Base-by-base conservation (phyloP, 2,797 vertebrate genomes). In the Okamejei kenojei region DNA sequence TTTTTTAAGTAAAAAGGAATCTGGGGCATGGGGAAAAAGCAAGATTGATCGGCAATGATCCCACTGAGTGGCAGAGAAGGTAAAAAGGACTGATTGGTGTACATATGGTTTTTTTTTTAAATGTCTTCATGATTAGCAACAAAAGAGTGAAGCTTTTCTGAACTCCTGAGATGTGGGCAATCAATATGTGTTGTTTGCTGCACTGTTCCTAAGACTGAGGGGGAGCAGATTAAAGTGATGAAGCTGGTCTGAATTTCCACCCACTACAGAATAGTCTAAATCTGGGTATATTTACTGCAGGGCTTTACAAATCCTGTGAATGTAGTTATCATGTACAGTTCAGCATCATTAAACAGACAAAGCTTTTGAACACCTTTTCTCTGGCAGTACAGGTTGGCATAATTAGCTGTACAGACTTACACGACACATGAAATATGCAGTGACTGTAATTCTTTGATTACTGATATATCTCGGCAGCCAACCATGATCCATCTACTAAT, bases 391-490 rank as follows among this genome's bases (percentile, higher is more conserved):
- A 2, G 79, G 35, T 35, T 8, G 7, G 19, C 21, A 35, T 79
- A 79, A 79, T 79, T 79, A 79, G 38, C 77, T 79, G 32, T 35
- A 17, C 32, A 79, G 77, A 79, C 32, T 19, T 32, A 17, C 13
- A 78, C 19, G 5, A 79, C n/a, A 35, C 32, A 79, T 79, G 10
- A 79, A 38, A 79, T 79, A 79, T 79, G 32, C 77, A 35, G 77
- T 79, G 77, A 79, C 32, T 35, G 77, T 17, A 79, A 32, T 79
- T 79, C 77, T 79, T 79, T 79, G 38, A 79, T 79, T 79, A 79
- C 77, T 79, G 32, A 35, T 79, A 79, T 79, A 79, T 79, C 32
- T 17, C 32, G 38, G 80, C 58, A 45, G 45, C 21, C 17, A 45
- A 13, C 5, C 35, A 80, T 35, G 45, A 45, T 32, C 17, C 45